A percentile compares a stretch with the other conserved stretches of the same genome.
Conservation (phyloP, 64 coral and sea anemone genomes). For the Porites australiensis region DNA sequence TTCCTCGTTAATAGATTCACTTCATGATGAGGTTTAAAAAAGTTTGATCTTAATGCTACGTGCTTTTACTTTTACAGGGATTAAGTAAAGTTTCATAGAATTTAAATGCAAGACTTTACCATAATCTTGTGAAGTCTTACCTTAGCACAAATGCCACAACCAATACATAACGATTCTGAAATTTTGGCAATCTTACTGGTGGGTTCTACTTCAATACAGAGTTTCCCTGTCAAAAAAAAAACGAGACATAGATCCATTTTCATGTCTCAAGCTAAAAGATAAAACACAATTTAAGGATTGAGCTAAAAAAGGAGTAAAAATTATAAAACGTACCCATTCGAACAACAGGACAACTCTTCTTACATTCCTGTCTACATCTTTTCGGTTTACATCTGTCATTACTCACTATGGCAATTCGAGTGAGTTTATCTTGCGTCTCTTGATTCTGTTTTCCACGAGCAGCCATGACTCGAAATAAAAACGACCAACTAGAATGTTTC, state of each 20-base stretch:
- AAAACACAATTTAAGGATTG: not conserved
- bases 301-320: not conserved
- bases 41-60: not conserved
- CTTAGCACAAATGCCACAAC: slow-evolving; percentile 99
- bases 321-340: slow-evolving; percentile 80
- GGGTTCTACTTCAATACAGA: slow-evolving; percentile 89
- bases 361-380: slow-evolving; percentile 92
- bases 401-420: slow-evolving; percentile 98
- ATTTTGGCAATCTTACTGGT: slow-evolving; percentile 81
- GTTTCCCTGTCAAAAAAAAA: slow-evolving; percentile 79
- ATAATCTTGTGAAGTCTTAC: slow-evolving; percentile 32
- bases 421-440: slow-evolving; percentile 91
- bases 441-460: slow-evolving; percentile 48
- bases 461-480: slow-evolving; percentile 34
- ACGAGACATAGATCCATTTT: not conserved
- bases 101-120: too few species aligned
- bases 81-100: too few species aligned
- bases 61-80: too few species aligned
- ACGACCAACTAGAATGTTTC: not conserved
- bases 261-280: not conserved
- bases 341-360: slow-evolving; percentile 94
- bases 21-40: too few species aligned
- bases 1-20: too few species aligned
- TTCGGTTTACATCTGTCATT: slow-evolving; percentile 97
- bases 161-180: slow-evolving; percentile 96